Base-by-base conservation (phyloP, 1,140 invertebrate species). In the Scaptomyza montana region DNA sequence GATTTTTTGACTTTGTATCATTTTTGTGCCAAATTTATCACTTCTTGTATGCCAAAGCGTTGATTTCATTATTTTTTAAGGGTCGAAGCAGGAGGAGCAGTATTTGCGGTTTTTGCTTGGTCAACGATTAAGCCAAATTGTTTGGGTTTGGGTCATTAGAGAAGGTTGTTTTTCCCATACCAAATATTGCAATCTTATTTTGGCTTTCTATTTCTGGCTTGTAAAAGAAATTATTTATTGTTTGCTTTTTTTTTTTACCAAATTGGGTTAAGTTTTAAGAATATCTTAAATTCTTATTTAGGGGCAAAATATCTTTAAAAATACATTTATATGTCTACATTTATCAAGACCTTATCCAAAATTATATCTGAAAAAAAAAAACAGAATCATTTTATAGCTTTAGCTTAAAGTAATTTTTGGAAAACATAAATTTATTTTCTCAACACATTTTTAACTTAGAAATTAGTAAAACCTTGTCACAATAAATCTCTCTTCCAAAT, bases 381-480 rank as follows among this genome's bases (percentile, higher is more conserved):
- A 25, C 21, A 1, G 2, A 3, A 3, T 25, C 21, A 1, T 25
- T 25, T 2, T 25, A 41, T 2, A 41, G 2, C 10, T 12, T 8
- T 30, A 19, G 19, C 66, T 63, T 46, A 13, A 54, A 68, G 49
- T 0, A n/a, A n/a, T 3, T 41, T 8, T 57, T 66, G 9, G n/a
- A 70, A 19, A 46, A 45, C 10, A 50, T 71, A 28, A 39, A 45
- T 47, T 43, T 7, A 33, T 19, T 8, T 16, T 12, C 36, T n/a
- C 19, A 13, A 25, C 28, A 47, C 45, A 55, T 43, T 25, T 39
- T 33, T 62, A 1, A 2, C 78, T 60, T 84, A 63, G 68, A 77
- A 81, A 86, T 80, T 86, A 85, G 47, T 70, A 69, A 86, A 87
- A 81, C 4, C 75, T 78, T 85, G 80, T 85, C 80, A 55, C 81